Base-by-base conservation (phyloP, 1,140 invertebrate species). In the Heterodera schachtii region DNA sequence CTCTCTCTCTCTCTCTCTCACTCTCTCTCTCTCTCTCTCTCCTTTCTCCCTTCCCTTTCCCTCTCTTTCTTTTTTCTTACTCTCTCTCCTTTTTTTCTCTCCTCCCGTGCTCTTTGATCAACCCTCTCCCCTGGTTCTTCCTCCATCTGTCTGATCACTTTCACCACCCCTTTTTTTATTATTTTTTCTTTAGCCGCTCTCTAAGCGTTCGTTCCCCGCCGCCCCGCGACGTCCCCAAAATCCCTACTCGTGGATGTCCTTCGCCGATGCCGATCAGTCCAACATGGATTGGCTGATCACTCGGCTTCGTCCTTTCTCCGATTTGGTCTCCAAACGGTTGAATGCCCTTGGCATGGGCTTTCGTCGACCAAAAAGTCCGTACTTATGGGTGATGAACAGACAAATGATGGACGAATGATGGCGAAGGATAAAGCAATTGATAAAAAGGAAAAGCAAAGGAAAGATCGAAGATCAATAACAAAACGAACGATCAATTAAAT, bases 161-260 rank as follows among this genome's bases (percentile, higher is more conserved):
- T 31, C 31, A 31, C 31, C 31, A 31, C 31, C 31, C 31, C 31
- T 31, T 31, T 31, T 31, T 31, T 31, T 0, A 31, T 31, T 31
- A 31, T 31, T 31, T 31, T 31, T 31, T 31, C 31, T 31, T 31
- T 1, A 31, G 31, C 31, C 31, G 0, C 31, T 31, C 31, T 31
- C n/a, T 4, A 71, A 71, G 41, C 69, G 69, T 46, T 41, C 31
- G 13, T 64, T 19, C 4, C 19, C 70, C 77, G 70, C 60, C 77
- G 31, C 46, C 31, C 77, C 21, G n/a, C 77, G 77, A 16, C 77
- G 43, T 31, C 77, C 77, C 11, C 77, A 78, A 69, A 81, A 81
- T 43, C 80, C 80, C 13, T 81, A 81, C 60, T 81, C 80, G 46
- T 81, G 80, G 80, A 81, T 81, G 80, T 66, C 77, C 47, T 57